Evolutionary conservation across 2,888 invertebrate species (phyloP).

Genomic region (Caenorhabditis japonica): DNA sequence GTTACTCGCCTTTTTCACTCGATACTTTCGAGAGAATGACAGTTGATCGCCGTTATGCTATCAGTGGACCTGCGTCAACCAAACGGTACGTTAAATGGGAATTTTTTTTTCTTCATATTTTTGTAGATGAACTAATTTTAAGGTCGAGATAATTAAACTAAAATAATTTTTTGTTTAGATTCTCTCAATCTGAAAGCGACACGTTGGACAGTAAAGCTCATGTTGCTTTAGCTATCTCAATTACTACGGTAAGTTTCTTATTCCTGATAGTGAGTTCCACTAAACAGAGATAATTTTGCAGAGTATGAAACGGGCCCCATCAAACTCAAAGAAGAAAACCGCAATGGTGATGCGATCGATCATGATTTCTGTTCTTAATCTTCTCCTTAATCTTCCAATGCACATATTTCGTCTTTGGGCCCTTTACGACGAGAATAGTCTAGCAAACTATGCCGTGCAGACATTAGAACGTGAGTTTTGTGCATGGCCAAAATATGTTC

Average conservation of each 20-base stretch:
- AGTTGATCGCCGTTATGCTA: constrained; percentile 57
- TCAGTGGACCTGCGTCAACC: constrained; percentile 49
- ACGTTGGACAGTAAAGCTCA: constrained; percentile 43
- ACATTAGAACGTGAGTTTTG: constrained; percentile 60
- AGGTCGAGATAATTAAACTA: too few relatives aligned
- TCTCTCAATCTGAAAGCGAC: constrained; percentile 33
- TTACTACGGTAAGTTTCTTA: constrained; percentile 40
- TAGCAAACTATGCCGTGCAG: constrained; percentile 32
- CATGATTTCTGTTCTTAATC: constrained; percentile 71
- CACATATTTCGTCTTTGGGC: constrained; percentile 67
- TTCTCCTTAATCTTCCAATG: constrained; percentile 71
- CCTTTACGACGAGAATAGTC: constrained; percentile 62
- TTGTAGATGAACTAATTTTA: too few relatives aligned
- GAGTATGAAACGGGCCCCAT: constrained; percentile 20
- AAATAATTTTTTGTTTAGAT: constrained; percentile 8
- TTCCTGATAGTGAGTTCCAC: not conserved
- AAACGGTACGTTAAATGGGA: constrained; percentile 16
- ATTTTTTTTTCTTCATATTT: too few relatives aligned
- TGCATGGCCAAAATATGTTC: not conserved
- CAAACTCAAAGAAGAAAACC: constrained; percentile 59
- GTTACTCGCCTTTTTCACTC: constrained; percentile 65
- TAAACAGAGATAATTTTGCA: constrained; percentile 4
- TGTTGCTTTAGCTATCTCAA: constrained; percentile 57
- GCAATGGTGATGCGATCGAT: constrained; percentile 70
- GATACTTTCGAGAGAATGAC: constrained; percentile 50